Base-by-base conservation (phyloP, 2,113 vertebrate species). In the Typhlomys cinereus region DNA sequence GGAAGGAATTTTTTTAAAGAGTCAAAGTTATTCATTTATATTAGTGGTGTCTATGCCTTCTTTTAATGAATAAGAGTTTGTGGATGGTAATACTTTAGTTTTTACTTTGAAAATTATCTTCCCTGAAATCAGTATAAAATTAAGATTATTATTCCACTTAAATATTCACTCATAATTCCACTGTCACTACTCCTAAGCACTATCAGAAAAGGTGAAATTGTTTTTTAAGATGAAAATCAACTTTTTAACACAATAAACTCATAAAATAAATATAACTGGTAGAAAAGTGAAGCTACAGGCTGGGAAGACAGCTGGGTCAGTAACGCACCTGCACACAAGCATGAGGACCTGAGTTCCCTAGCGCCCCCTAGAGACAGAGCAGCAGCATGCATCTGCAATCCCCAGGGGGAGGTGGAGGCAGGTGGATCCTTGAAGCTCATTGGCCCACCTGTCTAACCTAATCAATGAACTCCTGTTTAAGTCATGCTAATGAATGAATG, bases 61-160 rank as follows among this genome's bases (percentile, higher is more conserved):
- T 62, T 95, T 36, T 91, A 48, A 84, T 62, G n/a, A 73, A 87
- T 25, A 29, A 18, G 69, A 92, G 27, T 71, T 66, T 74, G 69
- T 54, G 64, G 76, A 69, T 57, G n/a, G 66, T 61, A 41, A 5
- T 46, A 69, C 76, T 79, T 93, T 92, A 85, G 66, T 5, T 59
- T 93, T 81, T 46, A 82, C 44, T 88, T 92, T 78, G 31, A 94
- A 94, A 96, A 88, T 61, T 39, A 74, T 67, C 34, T 76, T 81
- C 52, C 25, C 44, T 81, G 46, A 94, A 87, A 94, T 71, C 46
- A 46, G 25, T 50, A 39, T 36, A 92, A 92, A 93, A 87, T 90
- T 69, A 64, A 20, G 90, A 83, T 83, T 52, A 67, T 36, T 52
- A 88, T 82, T 89, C n/a, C 7, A 81, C 44, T 74, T 93, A 57